These are phyloP conservation scores for Heliconius hermathena DNA, from an alignment of 1,140 invertebrate species.

Conservation along the genomic window DNA sequence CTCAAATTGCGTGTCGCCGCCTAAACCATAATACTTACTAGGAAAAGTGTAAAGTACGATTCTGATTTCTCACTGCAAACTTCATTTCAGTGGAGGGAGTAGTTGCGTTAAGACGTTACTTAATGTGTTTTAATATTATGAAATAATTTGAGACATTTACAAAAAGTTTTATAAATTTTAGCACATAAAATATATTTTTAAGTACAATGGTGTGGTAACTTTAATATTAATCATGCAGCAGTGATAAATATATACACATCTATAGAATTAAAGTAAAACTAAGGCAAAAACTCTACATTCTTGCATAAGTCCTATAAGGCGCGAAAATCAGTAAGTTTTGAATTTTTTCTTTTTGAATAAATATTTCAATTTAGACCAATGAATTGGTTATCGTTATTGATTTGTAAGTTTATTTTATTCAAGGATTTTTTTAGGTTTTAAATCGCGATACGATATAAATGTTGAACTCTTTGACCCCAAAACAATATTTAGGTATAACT, in stretches of 20 bases:
- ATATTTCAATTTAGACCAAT: not conserved
- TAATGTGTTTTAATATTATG: not conserved
- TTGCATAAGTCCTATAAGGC: conserved; percentile 1
- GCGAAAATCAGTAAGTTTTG: conserved; percentile 12
- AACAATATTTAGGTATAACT: not conserved
- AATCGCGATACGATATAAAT: not conserved
- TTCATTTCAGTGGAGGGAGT: conserved; percentile 1
- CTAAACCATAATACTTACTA: not conserved
- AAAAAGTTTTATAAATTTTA: not conserved
- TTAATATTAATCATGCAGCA: not conserved
- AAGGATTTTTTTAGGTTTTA: not conserved
- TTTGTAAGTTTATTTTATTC: not conserved
- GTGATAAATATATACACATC: not conserved
- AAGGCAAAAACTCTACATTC: not conserved
- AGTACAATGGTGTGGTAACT: not conserved
- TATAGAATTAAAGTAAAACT: not conserved
- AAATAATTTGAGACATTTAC: not conserved
- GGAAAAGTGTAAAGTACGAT: conserved; percentile 8
- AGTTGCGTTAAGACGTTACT: not conserved
- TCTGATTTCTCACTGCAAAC: not conserved
- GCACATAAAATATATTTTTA: not conserved
- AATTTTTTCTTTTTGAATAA: not conserved
- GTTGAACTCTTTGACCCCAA: not conserved
- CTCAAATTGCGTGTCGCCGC: conserved; percentile 10
- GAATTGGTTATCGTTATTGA: not conserved